Base-by-base conservation (phyloP, 2,113 vertebrate genomes). In the Hypomesus transpacificus region DNA sequence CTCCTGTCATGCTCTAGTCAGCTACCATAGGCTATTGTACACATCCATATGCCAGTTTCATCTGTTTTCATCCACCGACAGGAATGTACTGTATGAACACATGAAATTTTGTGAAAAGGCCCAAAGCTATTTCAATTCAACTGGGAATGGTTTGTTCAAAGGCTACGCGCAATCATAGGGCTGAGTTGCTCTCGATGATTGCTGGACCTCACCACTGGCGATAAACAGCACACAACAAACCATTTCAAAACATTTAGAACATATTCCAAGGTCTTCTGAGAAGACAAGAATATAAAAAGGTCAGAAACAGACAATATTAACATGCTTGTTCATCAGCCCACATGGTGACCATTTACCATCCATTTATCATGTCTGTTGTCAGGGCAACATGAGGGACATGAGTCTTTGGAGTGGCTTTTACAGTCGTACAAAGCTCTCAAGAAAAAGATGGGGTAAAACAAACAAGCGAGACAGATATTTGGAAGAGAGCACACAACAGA, bases 181-280 rank as follows among this genome's bases (percentile, higher is more conserved):
- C 71, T 84, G 70, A 85, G 76, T 80, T 85, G 84, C 81, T 86
- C 78, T 68, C 71, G 61, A 69, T 83, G 80, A 86, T 84, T 87
- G 81, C 75, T 70, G 78, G 75, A 80, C 82, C 85, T 59, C 63
- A 50, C 28, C 7, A 20, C 62, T 14, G 18, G 34, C 28, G 22
- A 69, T 21, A 17, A 50, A 50, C 39, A 68, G 46, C 26, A 71
- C 61, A 66, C 53, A 62, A 18, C 63, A 62, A 61, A 64, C 79
- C 68, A 80, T 82, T 83, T 80, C 84, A 85, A 8, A 85, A 82
- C 82, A 81, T 83, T 81, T 79, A 88, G 75, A 86, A 82, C 75
- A 85, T 80, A 82, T 84, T 81, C 80, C 78, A 77, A 78, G 79
- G 80, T 83, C 86, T 88, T 39, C 80, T 76, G 79, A 89, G 83